Base-by-base conservation (phyloP, 2,797 vertebrate genomes). In the Prunella strophiata region DNA sequence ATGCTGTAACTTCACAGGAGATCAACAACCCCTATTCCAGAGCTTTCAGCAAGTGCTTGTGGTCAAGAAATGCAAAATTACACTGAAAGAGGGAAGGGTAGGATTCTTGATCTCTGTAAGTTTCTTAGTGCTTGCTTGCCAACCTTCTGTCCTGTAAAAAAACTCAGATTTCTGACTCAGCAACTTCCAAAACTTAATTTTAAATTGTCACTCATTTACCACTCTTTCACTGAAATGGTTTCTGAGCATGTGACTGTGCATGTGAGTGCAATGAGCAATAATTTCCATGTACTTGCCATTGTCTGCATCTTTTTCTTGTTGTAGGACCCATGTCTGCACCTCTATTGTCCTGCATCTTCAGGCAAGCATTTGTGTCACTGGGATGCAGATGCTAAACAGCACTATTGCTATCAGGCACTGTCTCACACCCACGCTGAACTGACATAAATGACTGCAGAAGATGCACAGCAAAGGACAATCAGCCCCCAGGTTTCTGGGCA, bases 401-500 rank as follows among this genome's bases (percentile, higher is more conserved):
- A 27, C 32, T 52, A 8, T 27, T 82, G 22, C 76, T 88, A 50
- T 32, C 77, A 76, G 65, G 70, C 67, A 54, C 54, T 38, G 40
- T 34, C 67, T 88, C 77, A 78, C 0, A 0, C 51, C 72, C 62
- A 79, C 0, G 0, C 55, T 85, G 54, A 72, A 21, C 61, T 84
- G 73, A 13, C 22, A 38, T 36, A 59, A 90, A 86, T 1, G 20
- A 61, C 70, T 89, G 11, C 48, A 18, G 45, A 59, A 95, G 81
- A 79, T 83, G 67, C 80, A 65, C 13, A 3, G 85, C 70, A 86
- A 89, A 92, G 63, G 89, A 91, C 82, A 96, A 91, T 91, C 94
- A 96, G 55, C 34, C 79, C 73, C 63, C 70, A 88, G 67, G 63
- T 59, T 76, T 81, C 88, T 93, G 73, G 63, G 71, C 29, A 48